Percentiles rank a stretch among this genome's conserved stretches.
Evolutionary conservation across 2,797 vertebrate species (phyloP).

Genomic region (Eospalax fontanierii): DNA sequence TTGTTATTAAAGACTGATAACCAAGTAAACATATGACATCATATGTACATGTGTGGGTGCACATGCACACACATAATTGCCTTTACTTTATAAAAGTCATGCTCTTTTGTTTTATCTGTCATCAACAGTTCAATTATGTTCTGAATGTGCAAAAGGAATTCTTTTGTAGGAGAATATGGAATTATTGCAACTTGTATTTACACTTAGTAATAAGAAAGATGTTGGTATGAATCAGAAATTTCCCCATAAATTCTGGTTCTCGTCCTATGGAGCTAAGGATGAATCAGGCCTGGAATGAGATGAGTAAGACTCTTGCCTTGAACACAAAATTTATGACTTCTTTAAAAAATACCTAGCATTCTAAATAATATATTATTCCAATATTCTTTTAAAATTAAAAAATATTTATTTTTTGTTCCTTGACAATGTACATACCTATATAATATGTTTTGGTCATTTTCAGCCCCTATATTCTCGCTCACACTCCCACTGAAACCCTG

Average conservation of each 20-base stretch:
- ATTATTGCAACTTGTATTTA: neutral
- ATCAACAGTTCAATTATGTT: neutral
- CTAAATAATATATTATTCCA: too few relatives aligned
- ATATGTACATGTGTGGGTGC: neutral
- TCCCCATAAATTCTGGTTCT: neutral
- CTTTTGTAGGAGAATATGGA: neutral
- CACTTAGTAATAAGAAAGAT: constrained; percentile 18
- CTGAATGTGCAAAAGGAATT: neutral
- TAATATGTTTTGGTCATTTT: too few relatives aligned
- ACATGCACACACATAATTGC: neutral
- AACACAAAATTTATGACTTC: too few relatives aligned
- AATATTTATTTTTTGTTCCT: too few relatives aligned
- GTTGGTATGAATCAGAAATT: neutral
- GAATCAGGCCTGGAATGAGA: neutral
- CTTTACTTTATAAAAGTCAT: neutral
- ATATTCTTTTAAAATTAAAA: too few relatives aligned
- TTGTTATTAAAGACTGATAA: constrained; percentile 22
- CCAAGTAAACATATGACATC: neutral
- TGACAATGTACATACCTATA: too few relatives aligned
- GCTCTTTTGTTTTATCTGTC: constrained; percentile 8
- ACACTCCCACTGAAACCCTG: too few relatives aligned
- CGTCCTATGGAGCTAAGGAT: neutral
- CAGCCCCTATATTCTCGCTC: too few relatives aligned
- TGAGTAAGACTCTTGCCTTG: neutral
- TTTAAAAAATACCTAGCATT: too few relatives aligned